phyloP scores from a whole-genome alignment of 2,113 vertebrate species.

The Petrocephalus microphthalmus region DNA sequence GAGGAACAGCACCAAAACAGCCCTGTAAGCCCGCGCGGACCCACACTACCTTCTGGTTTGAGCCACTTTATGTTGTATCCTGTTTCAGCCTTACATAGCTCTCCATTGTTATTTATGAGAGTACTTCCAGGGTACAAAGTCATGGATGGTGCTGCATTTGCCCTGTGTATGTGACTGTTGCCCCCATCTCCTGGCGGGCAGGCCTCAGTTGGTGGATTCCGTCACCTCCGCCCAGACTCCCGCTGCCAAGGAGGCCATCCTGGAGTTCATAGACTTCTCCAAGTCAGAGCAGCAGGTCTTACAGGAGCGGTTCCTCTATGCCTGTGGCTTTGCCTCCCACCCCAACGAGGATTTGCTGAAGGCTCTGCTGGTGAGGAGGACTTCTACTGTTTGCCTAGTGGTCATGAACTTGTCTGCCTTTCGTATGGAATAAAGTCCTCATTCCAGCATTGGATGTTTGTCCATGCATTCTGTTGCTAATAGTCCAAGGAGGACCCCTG shows the following conservation, averaged over 20 bases:
- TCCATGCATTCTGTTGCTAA: background rate
- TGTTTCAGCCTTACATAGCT: background rate
- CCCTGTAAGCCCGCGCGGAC: conserved; percentile 70
- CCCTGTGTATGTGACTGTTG: background rate
- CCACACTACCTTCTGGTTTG: background rate
- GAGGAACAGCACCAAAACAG: conserved; percentile 69
- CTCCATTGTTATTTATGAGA: background rate
- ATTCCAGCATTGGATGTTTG: background rate
- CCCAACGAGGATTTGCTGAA: conserved; percentile 78
- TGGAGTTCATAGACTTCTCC: conserved; percentile 87
- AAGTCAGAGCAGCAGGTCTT: conserved; percentile 66
- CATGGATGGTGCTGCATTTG: background rate
- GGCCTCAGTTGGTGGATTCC: conserved; percentile 86
- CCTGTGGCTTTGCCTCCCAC: conserved; percentile 87
- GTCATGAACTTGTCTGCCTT: background rate
- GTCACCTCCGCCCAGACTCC: conserved; percentile 84
- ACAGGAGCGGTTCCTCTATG: conserved; percentile 93
- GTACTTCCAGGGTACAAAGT: background rate
- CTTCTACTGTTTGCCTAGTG: background rate
- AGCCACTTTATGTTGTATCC: background rate
- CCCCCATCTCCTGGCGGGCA: conserved; percentile 38
- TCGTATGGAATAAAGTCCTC: background rate
- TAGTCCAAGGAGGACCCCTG: background rate
- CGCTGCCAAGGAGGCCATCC: conserved; percentile 75
- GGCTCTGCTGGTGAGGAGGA: conserved; percentile 74